Evolutionary conservation across 2,888 invertebrate species (phyloP).

Genomic region (Apodemia zela): DNA sequence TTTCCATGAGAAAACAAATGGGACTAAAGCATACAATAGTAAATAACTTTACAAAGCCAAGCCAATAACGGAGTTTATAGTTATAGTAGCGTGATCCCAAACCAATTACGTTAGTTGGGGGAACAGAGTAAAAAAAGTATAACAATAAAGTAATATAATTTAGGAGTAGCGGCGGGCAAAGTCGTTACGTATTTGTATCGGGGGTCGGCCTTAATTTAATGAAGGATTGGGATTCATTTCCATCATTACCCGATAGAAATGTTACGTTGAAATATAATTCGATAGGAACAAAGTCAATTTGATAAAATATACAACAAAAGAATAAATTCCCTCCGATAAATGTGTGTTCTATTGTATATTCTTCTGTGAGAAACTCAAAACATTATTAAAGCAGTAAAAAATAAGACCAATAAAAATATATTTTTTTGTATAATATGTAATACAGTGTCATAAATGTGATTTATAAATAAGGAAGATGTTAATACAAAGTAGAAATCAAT

Average conservation of each 20-base stretch:
- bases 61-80: conserved; percentile 71
- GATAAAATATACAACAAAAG: conserved; percentile 19
- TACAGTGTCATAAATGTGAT: no score
- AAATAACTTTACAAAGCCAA: conserved; percentile 56
- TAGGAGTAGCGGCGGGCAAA: conserved; percentile 58
- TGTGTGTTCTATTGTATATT: background rate
- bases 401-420: no score
- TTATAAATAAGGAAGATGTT: no score
- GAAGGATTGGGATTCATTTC: conserved; percentile 56
- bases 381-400: no score
- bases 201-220: conserved; percentile 68
- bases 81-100: conserved; percentile 74
- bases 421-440: no score
- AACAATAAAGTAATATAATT: conserved; percentile 79
- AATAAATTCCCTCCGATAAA: background rate
- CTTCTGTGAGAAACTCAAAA: no score
- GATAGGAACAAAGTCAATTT: conserved; percentile 14
- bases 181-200: conserved; percentile 66
- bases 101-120: conserved; percentile 76
- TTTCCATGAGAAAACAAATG: conserved; percentile 30
- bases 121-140: conserved; percentile 59
- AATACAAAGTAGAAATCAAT: no score
- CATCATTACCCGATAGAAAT: conserved; percentile 55
- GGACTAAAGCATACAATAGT: conserved; percentile 30
- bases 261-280: conserved; percentile 23